Percentiles rank a stretch among this genome's conserved stretches.
Conservation (phyloP, 1,140 invertebrate genomes). For the Apolygus lucorum region DNA sequence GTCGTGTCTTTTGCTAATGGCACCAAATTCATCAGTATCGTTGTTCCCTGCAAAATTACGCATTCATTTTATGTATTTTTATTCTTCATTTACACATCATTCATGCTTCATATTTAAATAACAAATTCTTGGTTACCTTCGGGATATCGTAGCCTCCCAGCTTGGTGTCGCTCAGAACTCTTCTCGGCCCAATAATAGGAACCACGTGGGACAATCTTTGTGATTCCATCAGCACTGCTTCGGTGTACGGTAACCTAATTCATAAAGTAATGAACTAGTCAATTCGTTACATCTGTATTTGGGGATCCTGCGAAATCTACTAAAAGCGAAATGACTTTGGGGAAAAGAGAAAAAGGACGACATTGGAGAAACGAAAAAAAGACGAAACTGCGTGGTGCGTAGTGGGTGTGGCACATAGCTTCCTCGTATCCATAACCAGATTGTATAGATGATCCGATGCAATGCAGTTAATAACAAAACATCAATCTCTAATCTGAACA, state of each 20-base stretch:
- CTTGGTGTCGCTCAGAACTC: slow-evolving; percentile 48
- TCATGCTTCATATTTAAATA: too few species aligned
- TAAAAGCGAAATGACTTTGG: too few species aligned
- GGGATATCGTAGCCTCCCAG: slow-evolving; percentile 57
- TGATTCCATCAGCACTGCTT: slow-evolving; percentile 56
- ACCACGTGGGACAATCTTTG: slow-evolving; percentile 52
- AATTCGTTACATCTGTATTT: background rate
- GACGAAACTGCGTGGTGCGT: too few species aligned
- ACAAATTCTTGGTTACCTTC: slow-evolving; percentile 44
- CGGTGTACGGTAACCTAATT: slow-evolving; percentile 50
- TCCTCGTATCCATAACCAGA: too few species aligned
- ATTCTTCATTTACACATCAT: too few species aligned
- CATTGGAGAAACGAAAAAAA: too few species aligned
- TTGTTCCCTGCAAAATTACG: slow-evolving; percentile 42
- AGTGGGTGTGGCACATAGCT: too few species aligned
- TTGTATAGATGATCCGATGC: too few species aligned
- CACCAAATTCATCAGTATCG: slow-evolving; percentile 52
- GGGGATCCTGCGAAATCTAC: too few species aligned
- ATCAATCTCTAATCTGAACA: too few species aligned
- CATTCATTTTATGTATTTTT: slow-evolving; percentile 10
- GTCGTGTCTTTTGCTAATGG: slow-evolving; percentile 53
- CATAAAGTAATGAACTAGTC: background rate
- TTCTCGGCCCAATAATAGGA: slow-evolving; percentile 58
- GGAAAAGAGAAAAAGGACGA: too few species aligned
- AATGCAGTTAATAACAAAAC: too few species aligned